Base-by-base conservation (phyloP, 2,797 vertebrate genomes). In the Hoplostethus mediterraneus region DNA sequence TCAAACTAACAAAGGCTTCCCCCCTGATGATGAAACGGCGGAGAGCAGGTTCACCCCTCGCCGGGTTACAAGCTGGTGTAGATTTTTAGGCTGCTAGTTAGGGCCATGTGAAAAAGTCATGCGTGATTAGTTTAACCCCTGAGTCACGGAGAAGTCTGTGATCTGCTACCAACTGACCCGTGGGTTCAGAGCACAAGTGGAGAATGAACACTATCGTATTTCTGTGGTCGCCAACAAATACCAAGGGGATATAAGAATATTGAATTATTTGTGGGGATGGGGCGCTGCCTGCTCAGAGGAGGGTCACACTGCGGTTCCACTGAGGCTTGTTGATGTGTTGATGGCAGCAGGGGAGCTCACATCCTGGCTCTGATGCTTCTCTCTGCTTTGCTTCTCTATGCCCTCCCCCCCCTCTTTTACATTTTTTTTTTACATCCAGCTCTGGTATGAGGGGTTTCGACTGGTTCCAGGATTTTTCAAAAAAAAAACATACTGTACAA, bases 171-270 rank as follows among this genome's bases (percentile, higher is more conserved):
- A 93, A 87, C 85, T 93, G 94, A 94, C 95, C 92, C 72, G 90
- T 77, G 71, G 88, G 91, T 93, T 89, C 92, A 94, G 90, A 90
- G 87, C 91, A 89, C 90, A 81, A 79, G 89, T 84, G 80, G 89
- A 83, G 91, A 92, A 95, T 95, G 90, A 96, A 95, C 89, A 77
- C 87, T 95, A 94, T 95, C 92, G 53, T 48, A 92, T 94, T 95
- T 94, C 94, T 71, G 58, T 81, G 81, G 88, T 87, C 75, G 87
- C 80, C 21, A 89, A 93, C 89, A 88, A 84, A 91, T 88, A 90
- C 86, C 77, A 80, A 63, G 66, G 12, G 81, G 80, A 89, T 94
- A 90, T 91, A 90, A 61, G 86, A 90, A 87, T 84, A 92, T 93
- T 92, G 85, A 90, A 91, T 93, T 93, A 92, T 92, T 92, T 78